Conservation (phyloP, 2,113 vertebrate species). For the Spheniscus mendiculus region DNA sequence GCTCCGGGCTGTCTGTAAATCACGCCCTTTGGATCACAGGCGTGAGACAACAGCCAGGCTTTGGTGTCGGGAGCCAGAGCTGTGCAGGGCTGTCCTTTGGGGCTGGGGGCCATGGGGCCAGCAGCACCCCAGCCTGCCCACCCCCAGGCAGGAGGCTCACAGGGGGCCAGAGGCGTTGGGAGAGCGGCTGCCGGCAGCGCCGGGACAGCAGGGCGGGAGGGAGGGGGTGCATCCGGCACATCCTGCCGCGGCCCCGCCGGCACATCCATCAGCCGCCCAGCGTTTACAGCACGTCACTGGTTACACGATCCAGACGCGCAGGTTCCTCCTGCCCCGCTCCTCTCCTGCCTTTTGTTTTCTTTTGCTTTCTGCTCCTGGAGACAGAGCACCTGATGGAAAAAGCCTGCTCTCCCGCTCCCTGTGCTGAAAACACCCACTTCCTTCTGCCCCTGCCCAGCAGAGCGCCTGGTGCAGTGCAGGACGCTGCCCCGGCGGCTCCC, state of each 20-base stretch:
- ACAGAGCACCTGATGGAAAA: conserved; percentile 60
- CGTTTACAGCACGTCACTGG: conserved; percentile 64
- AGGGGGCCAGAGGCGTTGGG: neutral
- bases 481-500: neutral
- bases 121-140: neutral
- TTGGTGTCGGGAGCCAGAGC: neutral
- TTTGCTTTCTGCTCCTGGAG: conserved; percentile 27
- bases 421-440: neutral
- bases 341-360: conserved; percentile 47
- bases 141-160: neutral
- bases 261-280: conserved; percentile 63
- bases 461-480: neutral
- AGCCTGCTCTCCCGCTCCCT: neutral
- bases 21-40: neutral
- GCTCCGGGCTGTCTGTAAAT: neutral
- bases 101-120: neutral
- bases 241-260: neutral
- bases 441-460: neutral
- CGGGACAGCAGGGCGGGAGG: neutral
- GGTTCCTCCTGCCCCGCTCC: conserved; percentile 7
- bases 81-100: neutral
- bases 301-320: conserved; percentile 72
- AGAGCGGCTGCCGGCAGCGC: neutral
- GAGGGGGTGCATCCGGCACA: neutral
- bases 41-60: neutral